Conservation (phyloP, 2,888 invertebrate genomes). For the Entomobrya multifasciata region DNA sequence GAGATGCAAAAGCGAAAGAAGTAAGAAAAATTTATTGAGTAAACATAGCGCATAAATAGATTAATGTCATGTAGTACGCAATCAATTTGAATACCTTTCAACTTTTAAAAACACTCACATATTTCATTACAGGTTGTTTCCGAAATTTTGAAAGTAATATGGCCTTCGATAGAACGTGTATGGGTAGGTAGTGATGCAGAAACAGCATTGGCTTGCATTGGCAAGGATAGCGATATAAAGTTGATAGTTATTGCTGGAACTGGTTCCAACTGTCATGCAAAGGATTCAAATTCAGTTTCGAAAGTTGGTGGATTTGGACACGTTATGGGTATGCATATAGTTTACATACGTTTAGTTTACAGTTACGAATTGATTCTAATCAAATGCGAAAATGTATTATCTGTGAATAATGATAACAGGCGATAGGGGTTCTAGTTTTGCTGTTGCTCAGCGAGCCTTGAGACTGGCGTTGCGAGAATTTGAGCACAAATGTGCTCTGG, state of each 20-base stretch:
- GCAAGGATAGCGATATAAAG: slow-evolving; percentile 60
- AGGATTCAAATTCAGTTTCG: slow-evolving; percentile 46
- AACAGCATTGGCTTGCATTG: slow-evolving; percentile 75
- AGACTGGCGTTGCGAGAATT: slow-evolving; percentile 72
- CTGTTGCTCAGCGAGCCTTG: slow-evolving; percentile 71
- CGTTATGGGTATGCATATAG: slow-evolving; percentile 71
- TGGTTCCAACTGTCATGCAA: slow-evolving; percentile 77
- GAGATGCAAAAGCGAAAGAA: slow-evolving; percentile 66
- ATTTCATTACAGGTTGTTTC: slow-evolving; percentile 60
- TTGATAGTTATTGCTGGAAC: slow-evolving; percentile 78
- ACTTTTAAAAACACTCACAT: too few relatives aligned
- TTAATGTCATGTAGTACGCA: too few relatives aligned
- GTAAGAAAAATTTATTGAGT: too few relatives aligned
- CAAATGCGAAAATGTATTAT: background rate
- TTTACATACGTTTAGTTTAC: too few relatives aligned
- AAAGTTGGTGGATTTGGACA: slow-evolving; percentile 79
- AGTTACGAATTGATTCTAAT: too few relatives aligned
- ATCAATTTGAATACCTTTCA: too few relatives aligned
- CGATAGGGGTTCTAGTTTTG: slow-evolving; percentile 77
- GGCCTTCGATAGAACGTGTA: slow-evolving; percentile 64
- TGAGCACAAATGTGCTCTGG: slow-evolving; percentile 66
- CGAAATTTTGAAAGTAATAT: slow-evolving; percentile 53
- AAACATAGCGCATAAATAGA: too few relatives aligned
- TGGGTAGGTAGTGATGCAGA: slow-evolving; percentile 78
- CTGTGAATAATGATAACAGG: slow-evolving; percentile 52